Conservation (phyloP, 2,113 vertebrate genomes). For the Otus sunia region DNA sequence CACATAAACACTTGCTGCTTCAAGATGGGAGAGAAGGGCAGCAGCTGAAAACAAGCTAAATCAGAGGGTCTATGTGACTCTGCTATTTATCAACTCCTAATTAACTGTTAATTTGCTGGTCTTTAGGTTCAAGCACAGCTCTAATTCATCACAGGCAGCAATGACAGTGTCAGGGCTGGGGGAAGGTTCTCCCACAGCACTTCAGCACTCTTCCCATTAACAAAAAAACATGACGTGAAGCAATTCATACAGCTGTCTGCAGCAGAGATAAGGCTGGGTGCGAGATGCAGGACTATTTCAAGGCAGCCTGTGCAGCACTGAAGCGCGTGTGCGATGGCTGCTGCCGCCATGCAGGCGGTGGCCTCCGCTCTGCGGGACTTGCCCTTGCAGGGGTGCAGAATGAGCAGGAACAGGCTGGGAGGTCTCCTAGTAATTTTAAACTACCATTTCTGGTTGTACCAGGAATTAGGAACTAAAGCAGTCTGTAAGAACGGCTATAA, state of each 20-base stretch:
- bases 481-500: not conserved
- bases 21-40: constrained; percentile 63
- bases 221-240: not conserved
- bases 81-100: constrained; percentile 85
- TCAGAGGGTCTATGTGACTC: constrained; percentile 51
- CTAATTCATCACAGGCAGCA: constrained; percentile 79
- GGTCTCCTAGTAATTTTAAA: not conserved
- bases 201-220: not conserved
- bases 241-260: not conserved
- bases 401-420: not conserved
- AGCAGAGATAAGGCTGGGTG: not conserved
- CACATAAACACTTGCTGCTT: constrained; percentile 85
- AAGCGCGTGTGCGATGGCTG: rapidly evolving
- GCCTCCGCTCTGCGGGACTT: not conserved
- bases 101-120: constrained; percentile 84
- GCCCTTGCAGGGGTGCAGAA: not conserved
- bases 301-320: not conserved
- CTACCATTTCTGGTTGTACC: not conserved
- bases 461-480: not conserved
- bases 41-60: constrained; percentile 54
- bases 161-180: constrained; percentile 42
- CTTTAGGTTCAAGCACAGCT: constrained; percentile 79
- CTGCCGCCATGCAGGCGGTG: not conserved
- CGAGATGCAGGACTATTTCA: not conserved
- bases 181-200: not conserved